phyloP scores from a whole-genome alignment of 2,888 invertebrate genomes.

The Coleophora deauratella region DNA sequence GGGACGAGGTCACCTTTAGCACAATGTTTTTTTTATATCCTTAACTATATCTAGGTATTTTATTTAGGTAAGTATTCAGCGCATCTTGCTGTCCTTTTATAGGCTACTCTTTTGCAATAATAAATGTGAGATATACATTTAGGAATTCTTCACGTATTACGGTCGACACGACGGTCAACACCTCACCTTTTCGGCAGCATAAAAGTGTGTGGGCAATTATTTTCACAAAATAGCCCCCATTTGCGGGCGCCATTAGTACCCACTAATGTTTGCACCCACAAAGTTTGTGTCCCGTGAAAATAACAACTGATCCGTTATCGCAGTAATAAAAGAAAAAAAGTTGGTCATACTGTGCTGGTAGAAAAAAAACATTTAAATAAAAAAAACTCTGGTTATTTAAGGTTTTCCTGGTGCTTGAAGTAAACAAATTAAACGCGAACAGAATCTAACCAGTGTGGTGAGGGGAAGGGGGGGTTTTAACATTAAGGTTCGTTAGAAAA shows the following conservation, averaged over 20 bases:
- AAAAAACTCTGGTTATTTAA: constrained; percentile 2
- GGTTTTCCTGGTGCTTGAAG: too few species aligned
- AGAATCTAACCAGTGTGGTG: too few species aligned
- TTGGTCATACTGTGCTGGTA: constrained; percentile 17
- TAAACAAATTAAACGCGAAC: too few species aligned
- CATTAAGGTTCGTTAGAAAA: too few species aligned
- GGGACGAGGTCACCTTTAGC: too few species aligned
- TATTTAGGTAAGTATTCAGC: too few species aligned
- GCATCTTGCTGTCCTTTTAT: too few species aligned
- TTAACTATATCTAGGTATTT: too few species aligned
- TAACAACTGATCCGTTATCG: constrained; percentile 45
- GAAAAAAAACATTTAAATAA: too few species aligned
- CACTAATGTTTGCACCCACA: constrained; percentile 38
- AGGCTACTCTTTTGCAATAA: not conserved
- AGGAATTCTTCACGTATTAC: not conserved
- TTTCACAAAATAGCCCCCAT: constrained; percentile 25
- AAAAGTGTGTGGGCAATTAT: constrained; percentile 44
- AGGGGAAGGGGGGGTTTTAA: too few species aligned
- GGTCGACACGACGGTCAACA: not conserved
- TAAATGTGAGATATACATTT: too few species aligned
- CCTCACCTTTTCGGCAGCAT: constrained; percentile 12
- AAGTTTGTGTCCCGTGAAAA: constrained; percentile 44
- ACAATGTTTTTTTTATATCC: too few species aligned
- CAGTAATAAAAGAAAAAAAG: constrained; percentile 35
- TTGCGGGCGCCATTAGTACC: constrained; percentile 36